Percentiles rank a stretch among this genome's conserved stretches.
Conservation (phyloP, 2,797 vertebrate genomes). For the Sebastes taczanowskii region DNA sequence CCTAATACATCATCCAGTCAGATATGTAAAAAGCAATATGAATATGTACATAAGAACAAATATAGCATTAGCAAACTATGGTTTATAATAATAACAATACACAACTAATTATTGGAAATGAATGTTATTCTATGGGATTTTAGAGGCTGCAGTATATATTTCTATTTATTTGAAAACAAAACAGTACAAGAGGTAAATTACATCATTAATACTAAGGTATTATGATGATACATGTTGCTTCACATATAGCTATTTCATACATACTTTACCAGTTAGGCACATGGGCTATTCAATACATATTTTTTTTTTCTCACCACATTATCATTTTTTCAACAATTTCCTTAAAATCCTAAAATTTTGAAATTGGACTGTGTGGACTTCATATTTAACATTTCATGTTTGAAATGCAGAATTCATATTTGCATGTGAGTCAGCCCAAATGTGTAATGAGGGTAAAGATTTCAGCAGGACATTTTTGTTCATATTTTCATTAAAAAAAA, state of each 20-base stretch:
- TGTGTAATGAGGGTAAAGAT: neutral
- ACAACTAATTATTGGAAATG: no score
- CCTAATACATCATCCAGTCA: neutral
- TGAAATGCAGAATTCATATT: neutral
- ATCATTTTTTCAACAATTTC: neutral
- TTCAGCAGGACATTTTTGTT: neutral
- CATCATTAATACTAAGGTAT: neutral
- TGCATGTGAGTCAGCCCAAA: neutral
- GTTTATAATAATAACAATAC: neutral
- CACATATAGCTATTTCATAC: neutral
- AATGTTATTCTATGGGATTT: no score
- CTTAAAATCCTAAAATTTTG: neutral
- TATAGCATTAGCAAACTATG: neutral
- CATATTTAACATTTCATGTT: neutral
- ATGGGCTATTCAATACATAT: neutral
- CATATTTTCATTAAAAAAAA: no score
- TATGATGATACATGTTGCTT: neutral
- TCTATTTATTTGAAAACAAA: neutral
- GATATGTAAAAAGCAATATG: neutral
- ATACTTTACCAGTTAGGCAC: neutral
- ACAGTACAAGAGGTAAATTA: neutral
- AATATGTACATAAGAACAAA: neutral
- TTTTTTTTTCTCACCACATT: neutral
- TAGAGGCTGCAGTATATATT: neutral
- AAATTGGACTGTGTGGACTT: neutral